Evolutionary conservation across 2,888 invertebrate genomes (phyloP), one percentile per base, ranked within the genome.

Genomic region (Erebia aethiops): DNA sequence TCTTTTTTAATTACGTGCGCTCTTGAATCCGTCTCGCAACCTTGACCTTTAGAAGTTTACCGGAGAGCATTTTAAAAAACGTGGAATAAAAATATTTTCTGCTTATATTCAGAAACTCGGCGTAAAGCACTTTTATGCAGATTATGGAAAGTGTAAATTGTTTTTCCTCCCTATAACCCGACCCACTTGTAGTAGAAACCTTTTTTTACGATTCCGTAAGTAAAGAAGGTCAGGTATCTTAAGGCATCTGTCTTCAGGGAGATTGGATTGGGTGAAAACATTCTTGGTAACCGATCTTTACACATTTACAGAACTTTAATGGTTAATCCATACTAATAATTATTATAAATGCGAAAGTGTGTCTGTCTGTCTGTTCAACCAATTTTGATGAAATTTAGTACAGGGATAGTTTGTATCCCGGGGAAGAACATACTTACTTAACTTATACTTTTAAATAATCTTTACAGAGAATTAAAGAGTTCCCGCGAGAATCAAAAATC

Each of bases 41-140:
- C 73, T 71, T 73, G 73, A 73, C 73, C 69, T 73, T 71, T 61
- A 18, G 63, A 69, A 69, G 49, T 41, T 60, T 54, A 65, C 65
- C 57, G 66, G 54, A 51, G 62, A 61, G 52, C n/a, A n/a, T 21
- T 68, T 66, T 62, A 56, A 69, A 65, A 69, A 56, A 54, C 51
- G 65, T 69, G 64, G 46, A 60, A 69, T 57, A 66, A 62, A 68
- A 46, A 68, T 65, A 69, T 69, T 65, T 65, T 56, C 49, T 41
- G 57, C 64, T 61, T 43, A 5, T 61, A 61, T 11, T 43, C 61
- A 43, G 61, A 16, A 61, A 46, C 61, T 61, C 13, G 13, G 18
- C 43, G 61, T 61, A 43, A 35, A 43, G n/a, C 43, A 61, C 41
- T 61, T 61, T 61, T 41, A 61, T 43, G 41, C 16, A 46, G 61